phyloP scores from a whole-genome alignment of 35 echinoderm and acorn worm species.

The Lytechinus pictus region DNA sequence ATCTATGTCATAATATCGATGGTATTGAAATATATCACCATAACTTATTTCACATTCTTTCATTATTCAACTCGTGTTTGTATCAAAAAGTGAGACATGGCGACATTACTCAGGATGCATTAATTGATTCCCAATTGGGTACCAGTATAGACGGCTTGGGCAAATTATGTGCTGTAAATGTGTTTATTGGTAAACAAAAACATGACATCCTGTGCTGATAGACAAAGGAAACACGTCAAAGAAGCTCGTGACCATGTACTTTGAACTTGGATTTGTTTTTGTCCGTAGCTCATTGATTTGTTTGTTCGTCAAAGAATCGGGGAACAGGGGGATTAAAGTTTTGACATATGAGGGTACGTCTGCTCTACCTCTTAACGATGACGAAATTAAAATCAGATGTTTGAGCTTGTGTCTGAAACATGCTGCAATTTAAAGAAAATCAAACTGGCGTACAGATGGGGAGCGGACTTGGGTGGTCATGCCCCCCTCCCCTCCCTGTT shows the following conservation, averaged over 20 bases:
- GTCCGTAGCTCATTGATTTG: not conserved
- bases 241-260: not conserved
- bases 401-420: too few relatives aligned
- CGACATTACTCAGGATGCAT: not conserved
- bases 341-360: not conserved
- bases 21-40: too few relatives aligned
- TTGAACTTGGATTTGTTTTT: not conserved
- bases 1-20: too few relatives aligned
- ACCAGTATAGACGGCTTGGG: not conserved
- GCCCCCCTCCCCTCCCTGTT: too few relatives aligned
- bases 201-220: not conserved
- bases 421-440: too few relatives aligned
- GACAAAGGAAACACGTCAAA: not conserved
- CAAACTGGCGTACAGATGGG: too few relatives aligned
- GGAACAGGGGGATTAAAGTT: not conserved
- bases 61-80: not conserved
- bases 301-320: not conserved
- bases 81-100: not conserved
- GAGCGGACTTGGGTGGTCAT: too few relatives aligned
- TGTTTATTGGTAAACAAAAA: constrained; percentile 44
- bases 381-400: too few relatives aligned
- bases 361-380: too few relatives aligned
- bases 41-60: too few relatives aligned
- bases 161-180: not conserved
- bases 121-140: not conserved